Conservation (phyloP, 2,113 vertebrate species). For the Psettodes erumei region DNA sequence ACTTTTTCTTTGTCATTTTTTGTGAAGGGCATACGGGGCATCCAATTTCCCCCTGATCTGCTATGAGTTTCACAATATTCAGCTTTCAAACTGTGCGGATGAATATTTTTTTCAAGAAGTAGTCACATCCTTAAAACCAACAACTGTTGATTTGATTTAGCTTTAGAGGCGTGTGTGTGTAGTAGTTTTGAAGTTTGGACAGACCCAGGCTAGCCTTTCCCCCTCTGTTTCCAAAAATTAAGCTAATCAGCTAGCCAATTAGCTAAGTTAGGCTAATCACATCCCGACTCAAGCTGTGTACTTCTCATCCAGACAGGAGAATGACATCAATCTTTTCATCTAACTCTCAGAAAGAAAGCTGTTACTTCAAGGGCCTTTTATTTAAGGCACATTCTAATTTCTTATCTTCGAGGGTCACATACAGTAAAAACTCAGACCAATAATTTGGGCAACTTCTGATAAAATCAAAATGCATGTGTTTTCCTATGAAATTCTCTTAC, state of each 20-base stretch:
- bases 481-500: not conserved
- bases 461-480: constrained; percentile 6
- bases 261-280: constrained; percentile 15
- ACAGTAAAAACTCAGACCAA: not conserved
- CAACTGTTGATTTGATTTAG: not conserved
- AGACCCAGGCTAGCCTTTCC: not conserved
- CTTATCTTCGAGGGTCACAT: constrained; percentile 2
- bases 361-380: constrained; percentile 39
- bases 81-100: not conserved
- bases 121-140: not conserved
- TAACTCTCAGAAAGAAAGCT: not conserved
- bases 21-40: not conserved
- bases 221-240: constrained; percentile 5
- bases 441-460: constrained; percentile 4
- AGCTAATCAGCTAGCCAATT: too few species aligned
- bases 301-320: too few species aligned
- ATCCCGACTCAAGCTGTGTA: not conserved
- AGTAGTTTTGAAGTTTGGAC: not conserved
- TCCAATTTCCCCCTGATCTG: not conserved
- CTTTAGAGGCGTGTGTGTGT: not conserved
- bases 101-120: not conserved
- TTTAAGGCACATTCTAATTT: constrained; percentile 52
- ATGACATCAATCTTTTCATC: not conserved
- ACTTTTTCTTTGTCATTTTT: not conserved
- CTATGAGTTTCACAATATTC: not conserved